These are phyloP conservation scores for Latheticus oryzae DNA, from an alignment of 2,888 invertebrate species.

Conservation along the genomic window DNA sequence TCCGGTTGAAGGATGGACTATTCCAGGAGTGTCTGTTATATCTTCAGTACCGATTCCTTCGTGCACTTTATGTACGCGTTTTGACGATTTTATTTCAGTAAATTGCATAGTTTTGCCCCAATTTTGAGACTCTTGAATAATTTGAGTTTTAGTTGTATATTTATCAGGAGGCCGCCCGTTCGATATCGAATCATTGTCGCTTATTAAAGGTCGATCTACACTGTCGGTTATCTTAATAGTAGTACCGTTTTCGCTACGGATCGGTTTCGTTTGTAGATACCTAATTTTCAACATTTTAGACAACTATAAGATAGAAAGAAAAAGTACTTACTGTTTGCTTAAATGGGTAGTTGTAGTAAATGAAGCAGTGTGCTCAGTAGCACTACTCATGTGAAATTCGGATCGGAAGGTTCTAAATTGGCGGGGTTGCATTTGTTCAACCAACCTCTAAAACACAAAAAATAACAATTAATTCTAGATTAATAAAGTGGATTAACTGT, in stretches of 20 bases:
- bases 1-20: constrained; percentile 87
- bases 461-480: background rate
- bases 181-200: constrained; percentile 58
- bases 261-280: constrained; percentile 53
- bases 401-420: constrained; percentile 84
- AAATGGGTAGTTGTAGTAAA: constrained; percentile 76
- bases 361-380: constrained; percentile 71
- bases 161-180: constrained; percentile 64
- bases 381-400: constrained; percentile 80
- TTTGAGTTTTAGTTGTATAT: constrained; percentile 70
- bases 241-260: constrained; percentile 60
- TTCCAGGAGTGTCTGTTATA: constrained; percentile 83
- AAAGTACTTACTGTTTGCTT: constrained; percentile 72
- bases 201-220: constrained; percentile 21
- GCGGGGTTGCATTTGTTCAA: constrained; percentile 77
- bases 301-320: too few relatives aligned
- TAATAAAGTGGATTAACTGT: background rate
- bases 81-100: constrained; percentile 79
- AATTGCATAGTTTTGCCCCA: constrained; percentile 75
- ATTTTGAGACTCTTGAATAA: constrained; percentile 62
- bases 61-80: constrained; percentile 78
- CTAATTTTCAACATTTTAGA: too few relatives aligned
- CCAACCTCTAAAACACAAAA: constrained; percentile 70
- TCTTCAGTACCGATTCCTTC: constrained; percentile 76
- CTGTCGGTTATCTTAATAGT: constrained; percentile 57